Evolutionary conservation across 2,888 invertebrate genomes (phyloP), one percentile per base, ranked within the genome.

Genomic region (Tachina lurida): DNA sequence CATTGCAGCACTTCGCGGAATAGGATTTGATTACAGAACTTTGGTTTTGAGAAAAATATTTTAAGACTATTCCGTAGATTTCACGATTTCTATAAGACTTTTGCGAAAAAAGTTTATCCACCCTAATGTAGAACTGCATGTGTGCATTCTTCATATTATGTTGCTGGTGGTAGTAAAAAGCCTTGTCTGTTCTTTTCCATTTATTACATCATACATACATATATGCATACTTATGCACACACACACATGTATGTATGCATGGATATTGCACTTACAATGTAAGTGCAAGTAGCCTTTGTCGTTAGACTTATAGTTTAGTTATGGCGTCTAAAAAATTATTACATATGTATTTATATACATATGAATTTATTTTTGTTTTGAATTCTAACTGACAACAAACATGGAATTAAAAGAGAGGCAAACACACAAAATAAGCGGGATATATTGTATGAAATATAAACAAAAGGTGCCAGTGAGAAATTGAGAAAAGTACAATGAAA

Each of bases 331-430:
- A 56, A 52, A 70, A 70, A 13, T 12, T 65, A 54, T 56, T 73
- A 15, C 13, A 47, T 13, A 15, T 8, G 8, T 47, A 47, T 15
- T 47, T 47, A 22, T 71, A 47, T 47, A 47, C 3, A 52, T 15
- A 17, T 12, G 13, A 19, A 63, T 19, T 43, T 58, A 19, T 63
- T 45, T 77, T 65, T 77, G 56, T 84, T 81, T 77, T 80, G 74
- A 81, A 81, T 77, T 74, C 22, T 81, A 77, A 85, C 77, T 39
- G 84, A 74, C 84, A 85, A 41, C 54, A 76, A 60, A 63, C 41
- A 39, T 54, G 1, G 2, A 73, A 31, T 58, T 3, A 65, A 47
- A 73, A 56, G 9, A 22, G 49, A 52, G 54, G 7, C 2, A 58
- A 43, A 43, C 31, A 31, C 31, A 31, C 31, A 49, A 70, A 76